Conservation (phyloP, 2,888 invertebrate species). For the Allygus modestus region DNA sequence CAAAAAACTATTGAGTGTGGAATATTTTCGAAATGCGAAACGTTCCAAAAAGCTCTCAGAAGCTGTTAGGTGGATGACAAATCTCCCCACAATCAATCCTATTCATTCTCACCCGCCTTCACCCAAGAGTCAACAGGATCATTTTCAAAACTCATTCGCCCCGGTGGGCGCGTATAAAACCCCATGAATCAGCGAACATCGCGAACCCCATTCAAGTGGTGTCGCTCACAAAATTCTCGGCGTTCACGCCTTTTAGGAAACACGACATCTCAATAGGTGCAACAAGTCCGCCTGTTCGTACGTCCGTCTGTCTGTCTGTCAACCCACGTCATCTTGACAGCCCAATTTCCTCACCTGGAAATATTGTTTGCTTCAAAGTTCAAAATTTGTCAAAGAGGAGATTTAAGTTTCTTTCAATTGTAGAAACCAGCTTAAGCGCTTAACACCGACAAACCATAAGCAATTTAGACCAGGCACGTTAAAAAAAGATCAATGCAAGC, state of each 20-base stretch:
- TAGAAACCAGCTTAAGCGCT: too few species aligned
- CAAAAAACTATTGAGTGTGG: not conserved
- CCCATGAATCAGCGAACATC: conserved; percentile 5
- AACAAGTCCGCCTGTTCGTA: not conserved
- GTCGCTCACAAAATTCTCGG: not conserved
- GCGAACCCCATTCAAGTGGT: not conserved
- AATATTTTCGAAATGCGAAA: not conserved
- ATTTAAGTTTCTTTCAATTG: not conserved
- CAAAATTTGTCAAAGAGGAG: not conserved
- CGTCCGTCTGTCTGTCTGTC: not conserved
- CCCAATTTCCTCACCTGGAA: conserved; percentile 21
- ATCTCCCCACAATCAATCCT: not conserved
- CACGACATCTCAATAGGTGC: conserved; percentile 16
- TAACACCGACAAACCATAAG: too few species aligned
- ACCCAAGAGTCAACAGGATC: conserved; percentile 53
- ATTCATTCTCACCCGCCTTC: conserved; percentile 17
- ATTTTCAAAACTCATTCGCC: conserved; percentile 37
- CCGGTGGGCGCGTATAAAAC: conserved; percentile 37
- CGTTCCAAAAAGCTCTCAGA: not conserved
- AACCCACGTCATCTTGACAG: conserved; percentile 34
- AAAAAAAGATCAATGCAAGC: too few species aligned
- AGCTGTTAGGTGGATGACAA: conserved; percentile 17
- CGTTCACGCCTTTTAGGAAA: conserved; percentile 49
- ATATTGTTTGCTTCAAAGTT: not conserved
- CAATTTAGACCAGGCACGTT: too few species aligned